Conservation (phyloP, 1,140 invertebrate species). For the Hormaphis cornu region DNA sequence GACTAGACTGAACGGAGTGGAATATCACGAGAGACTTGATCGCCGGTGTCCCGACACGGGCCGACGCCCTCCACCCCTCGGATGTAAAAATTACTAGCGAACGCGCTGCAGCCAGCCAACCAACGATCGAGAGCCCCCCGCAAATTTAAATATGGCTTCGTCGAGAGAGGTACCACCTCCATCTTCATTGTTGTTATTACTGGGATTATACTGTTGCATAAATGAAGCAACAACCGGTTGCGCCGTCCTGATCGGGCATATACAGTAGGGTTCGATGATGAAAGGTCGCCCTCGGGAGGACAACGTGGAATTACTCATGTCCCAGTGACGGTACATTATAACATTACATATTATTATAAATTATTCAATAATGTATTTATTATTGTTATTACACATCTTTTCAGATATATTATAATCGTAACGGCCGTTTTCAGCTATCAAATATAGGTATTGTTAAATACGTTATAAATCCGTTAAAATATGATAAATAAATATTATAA, state of each 20-base stretch:
- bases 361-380: no score
- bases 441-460: neutral
- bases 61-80: neutral
- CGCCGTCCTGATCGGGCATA: neutral
- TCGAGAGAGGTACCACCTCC: constrained; percentile 9
- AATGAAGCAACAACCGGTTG: neutral
- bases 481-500: no score
- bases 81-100: neutral
- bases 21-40: neutral
- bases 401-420: neutral
- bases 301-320: no score
- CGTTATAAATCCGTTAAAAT: no score
- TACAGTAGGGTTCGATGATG: no score
- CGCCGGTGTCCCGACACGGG: neutral
- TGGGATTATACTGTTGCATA: no score
- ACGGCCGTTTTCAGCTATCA: neutral
- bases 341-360: no score
- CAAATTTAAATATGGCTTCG: neutral
- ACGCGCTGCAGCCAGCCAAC: neutral
- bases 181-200: no score
- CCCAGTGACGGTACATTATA: neutral
- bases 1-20: neutral
- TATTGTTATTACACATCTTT: neutral
- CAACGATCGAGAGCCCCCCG: neutral
- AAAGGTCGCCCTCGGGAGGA: no score